Evolutionary conservation across 1,140 invertebrate genomes (phyloP).

Genomic region (Leptinotarsa defecta): DNA sequence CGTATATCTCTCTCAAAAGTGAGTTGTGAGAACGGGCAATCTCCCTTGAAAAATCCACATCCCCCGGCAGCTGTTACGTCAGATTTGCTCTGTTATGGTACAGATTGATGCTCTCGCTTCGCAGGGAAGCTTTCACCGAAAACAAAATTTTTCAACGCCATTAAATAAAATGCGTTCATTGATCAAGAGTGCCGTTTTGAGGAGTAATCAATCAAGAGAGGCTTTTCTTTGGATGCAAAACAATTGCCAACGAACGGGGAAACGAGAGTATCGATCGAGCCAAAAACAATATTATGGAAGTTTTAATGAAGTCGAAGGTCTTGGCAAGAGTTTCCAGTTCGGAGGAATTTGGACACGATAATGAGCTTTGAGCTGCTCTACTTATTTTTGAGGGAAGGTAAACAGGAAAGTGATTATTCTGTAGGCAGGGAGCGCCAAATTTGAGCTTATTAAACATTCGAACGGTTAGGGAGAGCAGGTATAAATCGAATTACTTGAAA

Average conservation of each 20-base stretch:
- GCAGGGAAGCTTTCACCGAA: neutral
- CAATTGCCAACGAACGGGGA: neutral
- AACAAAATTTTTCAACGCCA: constrained; percentile 19
- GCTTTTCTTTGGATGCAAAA: constrained; percentile 14
- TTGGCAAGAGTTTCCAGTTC: neutral
- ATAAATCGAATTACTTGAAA: neutral
- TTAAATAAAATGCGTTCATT: constrained; percentile 17
- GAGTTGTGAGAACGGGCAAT: neutral
- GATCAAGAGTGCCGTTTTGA: constrained; percentile 20
- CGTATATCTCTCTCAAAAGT: neutral
- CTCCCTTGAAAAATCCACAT: neutral
- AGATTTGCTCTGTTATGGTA: neutral
- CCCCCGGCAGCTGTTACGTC: neutral
- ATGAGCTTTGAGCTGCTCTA: constrained; percentile 8
- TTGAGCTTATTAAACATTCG: neutral
- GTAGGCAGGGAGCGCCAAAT: neutral
- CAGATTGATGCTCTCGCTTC: neutral
- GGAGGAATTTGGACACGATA: constrained; percentile 9
- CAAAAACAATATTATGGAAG: constrained; percentile 15
- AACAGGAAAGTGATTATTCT: constrained; percentile 1
- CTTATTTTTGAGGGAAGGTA: constrained; percentile 5
- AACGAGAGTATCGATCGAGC: neutral
- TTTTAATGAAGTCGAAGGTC: constrained; percentile 19
- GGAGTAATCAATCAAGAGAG: constrained; percentile 14
- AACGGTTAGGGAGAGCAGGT: neutral